Evolutionary conservation across 2,888 invertebrate genomes (phyloP), one percentile per base, ranked within the genome.

Genomic region (Colletes collaris): DNA sequence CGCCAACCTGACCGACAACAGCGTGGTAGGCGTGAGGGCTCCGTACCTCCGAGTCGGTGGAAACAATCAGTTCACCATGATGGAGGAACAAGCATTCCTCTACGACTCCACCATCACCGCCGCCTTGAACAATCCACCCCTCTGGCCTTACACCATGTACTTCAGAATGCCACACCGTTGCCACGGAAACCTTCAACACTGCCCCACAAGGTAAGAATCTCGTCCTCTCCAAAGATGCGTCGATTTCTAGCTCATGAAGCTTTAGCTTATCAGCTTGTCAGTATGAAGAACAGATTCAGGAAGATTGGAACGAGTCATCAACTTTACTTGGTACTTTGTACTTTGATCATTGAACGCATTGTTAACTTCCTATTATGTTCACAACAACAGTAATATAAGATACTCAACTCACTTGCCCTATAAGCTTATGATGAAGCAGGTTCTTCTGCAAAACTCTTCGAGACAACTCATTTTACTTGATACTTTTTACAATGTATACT

Each of bases 81-180:
- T 99, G 98, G 97, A 97, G 93, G 98, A 98, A 93, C 97, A 98
- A 92, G 97, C 97, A 11, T 98, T 98, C 95, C 94, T 97, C 62
- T 99, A 99, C 92, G 99, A 99, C 93, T 98, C 98, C 58, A 98
- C 98, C 66, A 98, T 99, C 92, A 98, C 98, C 0, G 97, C 98
- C 1, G 97, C 98, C 0, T 94, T 98, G 52, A 97, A 97, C 86
- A 97, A 98, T 92, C 97, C 97, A 27, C 98, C 98, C 68, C 95
- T 98, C 86, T 99, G 99, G 99, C 99, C 99, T 3, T 99, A 99
- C 95, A 99, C 99, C 75, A 97, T 99, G 96, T 98, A 99, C 95
- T 98, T 98, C 95, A 96, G 97, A 90, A 98, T 98, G 97, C 98
- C 98, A 0, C 98, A 98, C 93, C 95, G 97, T 79, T 98, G 98